These are phyloP conservation scores for Sciurus vulgaris DNA, from an alignment of 2,797 vertebrate species.

Conservation along the genomic window DNA sequence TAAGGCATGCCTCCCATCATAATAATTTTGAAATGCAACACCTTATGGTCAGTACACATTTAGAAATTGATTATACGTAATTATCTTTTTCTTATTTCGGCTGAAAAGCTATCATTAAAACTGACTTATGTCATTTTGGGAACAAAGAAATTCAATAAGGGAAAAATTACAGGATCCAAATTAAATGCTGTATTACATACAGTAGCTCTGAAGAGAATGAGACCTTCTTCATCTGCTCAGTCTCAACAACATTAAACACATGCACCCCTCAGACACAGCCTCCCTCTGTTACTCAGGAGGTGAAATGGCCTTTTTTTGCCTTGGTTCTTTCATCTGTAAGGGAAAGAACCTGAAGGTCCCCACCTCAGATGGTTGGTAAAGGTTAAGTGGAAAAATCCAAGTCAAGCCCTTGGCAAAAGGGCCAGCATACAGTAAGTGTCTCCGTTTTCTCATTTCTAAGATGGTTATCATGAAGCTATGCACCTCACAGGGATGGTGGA, in stretches of 20 bases:
- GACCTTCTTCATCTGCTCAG: neutral
- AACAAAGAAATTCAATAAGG: neutral
- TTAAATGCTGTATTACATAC: neutral
- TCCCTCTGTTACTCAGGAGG: no score
- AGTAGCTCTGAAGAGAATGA: neutral
- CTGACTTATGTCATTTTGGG: neutral
- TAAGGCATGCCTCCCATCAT: neutral
- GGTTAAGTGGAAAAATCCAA: neutral
- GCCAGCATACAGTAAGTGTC: rapidly evolving
- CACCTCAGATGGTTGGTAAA: neutral
- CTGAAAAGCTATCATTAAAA: neutral
- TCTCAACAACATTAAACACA: neutral
- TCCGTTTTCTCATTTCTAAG: neutral
- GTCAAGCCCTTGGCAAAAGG: no score
- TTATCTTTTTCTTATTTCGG: neutral
- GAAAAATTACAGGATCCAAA: neutral
- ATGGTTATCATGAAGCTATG: neutral
- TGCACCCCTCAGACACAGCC: rapidly evolving
- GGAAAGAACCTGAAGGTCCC: neutral
- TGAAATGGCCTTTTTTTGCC: neutral
- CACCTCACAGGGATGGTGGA: neutral
- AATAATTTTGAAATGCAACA: neutral
- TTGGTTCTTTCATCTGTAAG: neutral
- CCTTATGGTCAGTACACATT: neutral
- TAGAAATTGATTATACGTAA: neutral